Percentiles rank a stretch among this genome's conserved stretches.
Conservation (phyloP, 2,797 vertebrate species). For the Anisognathus igniventris region DNA sequence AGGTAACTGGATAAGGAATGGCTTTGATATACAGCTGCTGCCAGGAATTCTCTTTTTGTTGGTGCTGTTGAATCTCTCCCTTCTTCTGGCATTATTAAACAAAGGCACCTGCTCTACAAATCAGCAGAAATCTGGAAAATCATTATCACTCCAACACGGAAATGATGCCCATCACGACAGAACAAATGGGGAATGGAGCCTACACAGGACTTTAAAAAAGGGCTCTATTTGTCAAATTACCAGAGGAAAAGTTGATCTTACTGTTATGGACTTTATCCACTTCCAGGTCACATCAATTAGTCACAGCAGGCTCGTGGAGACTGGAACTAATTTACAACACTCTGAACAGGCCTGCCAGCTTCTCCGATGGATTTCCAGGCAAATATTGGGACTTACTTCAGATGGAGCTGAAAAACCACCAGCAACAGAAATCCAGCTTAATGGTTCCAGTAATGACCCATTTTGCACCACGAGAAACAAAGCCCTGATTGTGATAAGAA, state of each 20-base stretch:
- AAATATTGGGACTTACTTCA: not conserved
- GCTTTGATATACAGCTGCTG: not conserved
- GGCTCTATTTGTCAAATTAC: constrained; percentile 47
- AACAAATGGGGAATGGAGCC: constrained; percentile 1
- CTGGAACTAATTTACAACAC: constrained; percentile 65
- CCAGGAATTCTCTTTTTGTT: not conserved
- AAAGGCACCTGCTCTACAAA: constrained; percentile 34
- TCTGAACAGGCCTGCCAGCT: not conserved
- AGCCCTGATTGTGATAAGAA: not conserved
- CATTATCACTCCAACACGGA: constrained; percentile 20
- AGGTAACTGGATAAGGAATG: not conserved
- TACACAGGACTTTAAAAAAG: not conserved
- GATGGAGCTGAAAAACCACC: not conserved
- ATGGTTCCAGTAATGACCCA: not conserved
- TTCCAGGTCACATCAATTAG: constrained; percentile 67
- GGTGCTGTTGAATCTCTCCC: not conserved
- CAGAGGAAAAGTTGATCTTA: constrained; percentile 51
- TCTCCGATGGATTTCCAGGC: not conserved
- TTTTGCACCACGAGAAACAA: not conserved
- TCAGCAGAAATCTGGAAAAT: constrained; percentile 48
- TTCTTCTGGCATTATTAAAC: constrained; percentile 38
- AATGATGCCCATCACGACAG: not conserved
- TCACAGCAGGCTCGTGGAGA: constrained; percentile 49
- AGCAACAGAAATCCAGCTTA: not conserved
- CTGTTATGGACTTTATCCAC: constrained; percentile 53